Conservation (phyloP, 2,113 vertebrate species). For the Mobula birostris region DNA sequence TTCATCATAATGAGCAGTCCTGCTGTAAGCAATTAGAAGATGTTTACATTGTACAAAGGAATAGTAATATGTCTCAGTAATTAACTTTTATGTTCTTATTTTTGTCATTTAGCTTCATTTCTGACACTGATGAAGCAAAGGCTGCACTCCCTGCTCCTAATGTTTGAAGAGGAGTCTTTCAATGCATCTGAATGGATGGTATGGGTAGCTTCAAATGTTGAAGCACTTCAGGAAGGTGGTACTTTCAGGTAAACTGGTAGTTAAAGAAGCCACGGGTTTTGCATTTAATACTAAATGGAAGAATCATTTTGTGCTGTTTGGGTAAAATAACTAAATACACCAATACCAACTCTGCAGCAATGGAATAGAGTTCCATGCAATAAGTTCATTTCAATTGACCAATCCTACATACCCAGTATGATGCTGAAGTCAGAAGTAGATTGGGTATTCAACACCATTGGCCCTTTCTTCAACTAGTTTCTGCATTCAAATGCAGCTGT, state of each 20-base stretch:
- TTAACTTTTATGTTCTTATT: neutral
- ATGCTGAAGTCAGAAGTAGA: neutral
- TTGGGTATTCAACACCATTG: neutral
- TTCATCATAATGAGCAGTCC: neutral
- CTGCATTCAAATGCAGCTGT: neutral
- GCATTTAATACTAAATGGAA: neutral
- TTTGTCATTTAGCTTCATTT: constrained; percentile 63
- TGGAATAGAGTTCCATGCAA: neutral
- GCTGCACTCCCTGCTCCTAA: constrained; percentile 61
- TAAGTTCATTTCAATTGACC: neutral
- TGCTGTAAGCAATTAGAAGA: neutral
- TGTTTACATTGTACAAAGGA: neutral
- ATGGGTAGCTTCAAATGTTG: constrained; percentile 74
- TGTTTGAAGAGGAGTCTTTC: constrained; percentile 58
- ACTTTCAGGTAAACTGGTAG: constrained; percentile 74
- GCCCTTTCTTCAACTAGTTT: neutral
- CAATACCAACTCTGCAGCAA: neutral
- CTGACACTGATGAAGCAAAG: constrained; percentile 63
- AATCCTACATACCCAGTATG: neutral
- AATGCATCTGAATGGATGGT: constrained; percentile 69
- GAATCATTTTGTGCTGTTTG: neutral
- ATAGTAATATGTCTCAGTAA: neutral
- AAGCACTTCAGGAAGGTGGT: constrained; percentile 86
- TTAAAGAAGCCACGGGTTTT: neutral
- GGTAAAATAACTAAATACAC: neutral